Evolutionary conservation across 2,797 vertebrate species (phyloP).

Genomic region (Sorex maritimensis): DNA sequence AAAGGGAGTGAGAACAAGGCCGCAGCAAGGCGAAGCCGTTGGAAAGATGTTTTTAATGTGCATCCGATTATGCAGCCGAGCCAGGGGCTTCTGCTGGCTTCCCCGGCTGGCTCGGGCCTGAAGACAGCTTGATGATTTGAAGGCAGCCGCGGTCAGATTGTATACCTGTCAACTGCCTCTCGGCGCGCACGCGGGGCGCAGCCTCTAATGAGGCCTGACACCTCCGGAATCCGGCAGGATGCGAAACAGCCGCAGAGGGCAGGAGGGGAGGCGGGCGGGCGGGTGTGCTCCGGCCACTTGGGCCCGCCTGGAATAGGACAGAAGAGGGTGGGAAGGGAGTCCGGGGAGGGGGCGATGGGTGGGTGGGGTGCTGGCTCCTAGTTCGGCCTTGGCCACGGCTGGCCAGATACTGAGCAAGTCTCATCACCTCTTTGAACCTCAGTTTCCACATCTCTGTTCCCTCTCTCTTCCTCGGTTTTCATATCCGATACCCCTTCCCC

Average conservation of each 20-base stretch:
- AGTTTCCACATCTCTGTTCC: constrained; percentile 7
- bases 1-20: neutral
- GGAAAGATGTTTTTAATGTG: constrained; percentile 91
- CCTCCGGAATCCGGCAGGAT: constrained; percentile 80
- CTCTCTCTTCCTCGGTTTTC: too few species aligned
- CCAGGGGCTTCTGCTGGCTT: constrained; percentile 88
- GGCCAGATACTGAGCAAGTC: neutral
- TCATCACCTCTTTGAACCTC: neutral
- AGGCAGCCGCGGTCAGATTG: constrained; percentile 87
- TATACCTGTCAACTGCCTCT: constrained; percentile 90
- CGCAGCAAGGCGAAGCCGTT: constrained; percentile 36
- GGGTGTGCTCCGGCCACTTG: neutral
- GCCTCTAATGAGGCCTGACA: constrained; percentile 89
- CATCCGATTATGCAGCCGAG: constrained; percentile 86
- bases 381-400: constrained; percentile 6
- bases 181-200: constrained; percentile 71
- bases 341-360: neutral
- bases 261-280: neutral
- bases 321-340: neutral
- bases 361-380: neutral
- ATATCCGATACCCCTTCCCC: neutral
- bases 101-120: constrained; percentile 84
- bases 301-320: constrained; percentile 4
- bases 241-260: constrained; percentile 57
- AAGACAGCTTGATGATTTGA: constrained; percentile 91